phyloP scores from a whole-genome alignment of 2,113 vertebrate species.

The Columba janthina region DNA sequence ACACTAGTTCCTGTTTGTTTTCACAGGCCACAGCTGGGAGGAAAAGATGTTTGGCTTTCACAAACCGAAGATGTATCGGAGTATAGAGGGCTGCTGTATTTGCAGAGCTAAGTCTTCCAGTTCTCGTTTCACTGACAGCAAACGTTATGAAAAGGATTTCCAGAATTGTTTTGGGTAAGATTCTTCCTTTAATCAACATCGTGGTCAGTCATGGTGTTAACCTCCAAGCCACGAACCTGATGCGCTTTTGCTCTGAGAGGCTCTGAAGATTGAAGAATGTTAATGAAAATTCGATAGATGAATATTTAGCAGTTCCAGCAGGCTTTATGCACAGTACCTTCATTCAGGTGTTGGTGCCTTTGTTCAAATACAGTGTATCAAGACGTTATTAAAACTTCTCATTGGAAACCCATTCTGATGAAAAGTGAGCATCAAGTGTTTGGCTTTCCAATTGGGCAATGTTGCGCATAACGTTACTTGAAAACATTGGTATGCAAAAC shows the following conservation, averaged over 20 bases:
- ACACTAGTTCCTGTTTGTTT: conserved; percentile 45
- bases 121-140: conserved; percentile 98
- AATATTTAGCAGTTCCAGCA: neutral
- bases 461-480: neutral
- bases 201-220: neutral
- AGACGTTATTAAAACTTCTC: neutral
- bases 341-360: neutral
- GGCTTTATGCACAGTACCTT: neutral
- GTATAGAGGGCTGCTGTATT: conserved; percentile 98
- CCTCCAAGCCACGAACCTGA: neutral
- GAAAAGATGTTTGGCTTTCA: conserved; percentile 98
- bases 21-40: conserved; percentile 59
- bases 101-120: conserved; percentile 98
- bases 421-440: neutral
- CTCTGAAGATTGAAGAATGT: neutral
- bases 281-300: neutral
- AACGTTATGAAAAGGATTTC: conserved; percentile 98
- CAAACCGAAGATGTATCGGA: conserved; percentile 99
- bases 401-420: neutral
- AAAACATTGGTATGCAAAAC: neutral
- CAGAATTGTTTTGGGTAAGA: conserved; percentile 97
- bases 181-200: neutral
- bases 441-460: neutral
- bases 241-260: neutral
- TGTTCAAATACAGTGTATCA: neutral